Base-by-base conservation (phyloP, 2,888 invertebrate species). In the Drosophila maculinotata region DNA sequence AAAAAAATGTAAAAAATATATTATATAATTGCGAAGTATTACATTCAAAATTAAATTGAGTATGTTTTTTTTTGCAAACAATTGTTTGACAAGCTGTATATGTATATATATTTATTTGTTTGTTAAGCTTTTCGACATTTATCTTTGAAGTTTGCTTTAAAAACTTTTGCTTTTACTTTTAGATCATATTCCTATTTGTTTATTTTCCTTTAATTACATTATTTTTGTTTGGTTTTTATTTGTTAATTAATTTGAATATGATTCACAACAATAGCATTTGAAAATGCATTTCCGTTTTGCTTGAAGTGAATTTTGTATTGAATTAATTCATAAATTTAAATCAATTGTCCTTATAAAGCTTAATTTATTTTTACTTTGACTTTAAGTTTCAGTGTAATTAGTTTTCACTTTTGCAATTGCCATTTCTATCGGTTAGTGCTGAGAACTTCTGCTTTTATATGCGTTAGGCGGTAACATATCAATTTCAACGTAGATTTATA, bases 261-360 rank as follows among this genome's bases (percentile, higher is more conserved):
- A 89, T 89, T 89, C 70, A 88, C 84, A 89, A 76, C 87, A 89
- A 89, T 84, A 89, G 89, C 89, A 89, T 83, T 86, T 79, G 79
- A 82, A 88, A 82, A 78, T 79, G 79, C 76, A 72, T 81, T 78
- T 74, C 54, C 59, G 58, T 62, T 68, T 70, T 59, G 66, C 64
- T 78, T 58, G 57, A 67, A 76, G 72, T 76, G 76, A 35, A 66
- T 60, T 60, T 67, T 57, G 41, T 56, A 54, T 76, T 78, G 42
- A 80, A 67, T 76, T 63, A 49, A 56, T 65, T 48, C 57, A 56
- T 65, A 80, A 78, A 60, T 65, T 64, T 56, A 78, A 79, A 84
- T 67, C 48, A 75, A 74, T 71, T 38, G 30, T 56, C 67, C 51
- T 53, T 38, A 44, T 68, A 79, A 83, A 71, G 77, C 80, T 83